Base-by-base conservation (phyloP, 2,888 invertebrate genomes). In the Drosophila sordidula region DNA sequence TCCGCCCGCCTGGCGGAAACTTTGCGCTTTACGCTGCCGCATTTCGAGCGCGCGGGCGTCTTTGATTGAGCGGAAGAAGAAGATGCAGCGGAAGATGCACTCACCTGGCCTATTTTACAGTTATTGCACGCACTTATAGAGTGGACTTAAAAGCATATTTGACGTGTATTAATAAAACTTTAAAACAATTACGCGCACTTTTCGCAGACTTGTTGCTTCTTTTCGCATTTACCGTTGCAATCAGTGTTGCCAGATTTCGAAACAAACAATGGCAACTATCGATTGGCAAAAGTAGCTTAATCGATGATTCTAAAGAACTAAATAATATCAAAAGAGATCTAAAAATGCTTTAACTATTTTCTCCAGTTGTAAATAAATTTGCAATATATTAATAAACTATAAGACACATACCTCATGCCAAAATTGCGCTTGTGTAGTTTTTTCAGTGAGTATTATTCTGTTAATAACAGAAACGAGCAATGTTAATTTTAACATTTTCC, bases 41-140 rank as follows among this genome's bases (percentile, higher is more conserved):
- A 88, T 46, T 91, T 91, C n/a, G 85, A 92, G 49, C 75, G 86
- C 0, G 69, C 90, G 4, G 90, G 91, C 4, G 79, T 91, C 3
- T 64, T 90, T 0, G 78, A 75, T 54, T 81, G 18, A 2, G 18
- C 18, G 18, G 18, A 18, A 18, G 1, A 18, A n/a, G 1, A 0
- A 36, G 11, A 5, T 11, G 22, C 22, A 59, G n/a, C n/a, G n/a
- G 1, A 0, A 36, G 11, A 5, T 11, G 22, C 22, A 59, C 72
- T 67, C 39, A 75, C 76, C 76, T 41, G 52, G 3, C 6, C 34
- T 69, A 57, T 11, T 26, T 55, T 22, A 45, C 46, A 22, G n/a
- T 16, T 59, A 70, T 58, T 55, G 58, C 47, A 52, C 64, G 16
- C 45, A 26, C 52, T 18, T 51, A 34, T 46, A 47, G 8, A 11